Percentiles rank a stretch among this genome's conserved stretches.
These are phyloP conservation scores for Artibeus lituratus DNA, from an alignment of 2,797 vertebrate genomes.

Conservation along the genomic window DNA sequence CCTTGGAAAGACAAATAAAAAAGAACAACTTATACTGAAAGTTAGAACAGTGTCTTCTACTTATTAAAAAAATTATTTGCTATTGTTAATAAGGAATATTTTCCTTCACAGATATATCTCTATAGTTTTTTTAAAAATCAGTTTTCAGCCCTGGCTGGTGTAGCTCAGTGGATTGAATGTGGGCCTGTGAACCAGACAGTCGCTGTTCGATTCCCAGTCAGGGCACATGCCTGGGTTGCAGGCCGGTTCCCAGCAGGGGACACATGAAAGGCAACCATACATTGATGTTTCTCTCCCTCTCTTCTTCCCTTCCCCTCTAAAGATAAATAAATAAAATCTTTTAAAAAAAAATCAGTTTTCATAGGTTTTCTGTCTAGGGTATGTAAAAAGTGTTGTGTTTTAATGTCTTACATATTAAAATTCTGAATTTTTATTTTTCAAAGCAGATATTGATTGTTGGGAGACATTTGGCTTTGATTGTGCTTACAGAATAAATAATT, in stretches of 20 bases:
- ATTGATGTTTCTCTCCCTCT: no score
- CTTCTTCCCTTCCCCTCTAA: no score
- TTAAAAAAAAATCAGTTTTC: not conserved
- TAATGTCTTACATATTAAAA: not conserved
- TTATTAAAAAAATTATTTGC: not conserved
- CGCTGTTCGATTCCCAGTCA: no score
- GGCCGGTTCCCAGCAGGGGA: no score
- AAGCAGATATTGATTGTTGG: not conserved
- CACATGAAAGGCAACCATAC: no score
- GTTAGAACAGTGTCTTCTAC: not conserved
- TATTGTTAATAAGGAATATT: not conserved
- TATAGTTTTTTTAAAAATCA: not conserved
- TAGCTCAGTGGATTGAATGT: no score
- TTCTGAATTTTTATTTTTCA: conserved; percentile 40
- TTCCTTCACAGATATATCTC: not conserved
- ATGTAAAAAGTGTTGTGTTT: not conserved
- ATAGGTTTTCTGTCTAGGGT: not conserved
- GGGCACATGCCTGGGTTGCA: no score
- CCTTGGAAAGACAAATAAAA: not conserved
- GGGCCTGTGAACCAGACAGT: no score
- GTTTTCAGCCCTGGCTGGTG: no score
- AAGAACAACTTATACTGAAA: not conserved
- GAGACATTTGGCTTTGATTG: not conserved
- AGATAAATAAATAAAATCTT: no score
- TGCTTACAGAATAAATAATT: conserved; percentile 8